Conservation (phyloP, 2,113 vertebrate genomes). For the Ophthalmolycus amberensis region DNA sequence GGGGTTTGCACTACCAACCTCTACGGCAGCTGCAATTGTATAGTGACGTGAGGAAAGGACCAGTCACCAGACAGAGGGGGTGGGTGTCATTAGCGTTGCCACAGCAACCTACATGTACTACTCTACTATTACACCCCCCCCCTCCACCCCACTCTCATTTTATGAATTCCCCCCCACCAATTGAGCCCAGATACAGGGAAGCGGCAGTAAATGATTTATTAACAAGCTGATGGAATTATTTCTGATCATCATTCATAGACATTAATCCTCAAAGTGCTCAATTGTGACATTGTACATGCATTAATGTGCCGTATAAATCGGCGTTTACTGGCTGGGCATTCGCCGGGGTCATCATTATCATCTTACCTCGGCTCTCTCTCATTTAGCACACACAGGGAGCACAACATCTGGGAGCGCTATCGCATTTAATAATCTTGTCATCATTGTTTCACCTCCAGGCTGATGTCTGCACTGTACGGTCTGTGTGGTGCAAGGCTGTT, state of each 20-base stretch:
- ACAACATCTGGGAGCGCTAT: slow-evolving; percentile 43
- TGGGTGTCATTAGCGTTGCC: slow-evolving; percentile 77
- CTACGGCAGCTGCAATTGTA: slow-evolving; percentile 59
- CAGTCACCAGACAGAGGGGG: slow-evolving; percentile 47
- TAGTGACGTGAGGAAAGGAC: slow-evolving; percentile 48
- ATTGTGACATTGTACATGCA: slow-evolving; percentile 68
- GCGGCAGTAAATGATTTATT: slow-evolving; percentile 75
- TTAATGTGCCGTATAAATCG: slow-evolving; percentile 71
- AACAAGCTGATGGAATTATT: slow-evolving; percentile 76
- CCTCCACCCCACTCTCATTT: slow-evolving; percentile 30
- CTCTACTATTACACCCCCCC: background rate
- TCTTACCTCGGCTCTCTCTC: slow-evolving; percentile 54
- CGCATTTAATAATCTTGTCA: slow-evolving; percentile 59
- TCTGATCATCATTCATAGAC: slow-evolving; percentile 71
- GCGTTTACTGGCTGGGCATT: slow-evolving; percentile 52
- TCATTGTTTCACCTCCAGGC: slow-evolving; percentile 40
- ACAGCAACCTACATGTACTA: slow-evolving; percentile 65
- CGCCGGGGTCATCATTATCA: slow-evolving; percentile 54
- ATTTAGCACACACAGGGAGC: slow-evolving; percentile 45
- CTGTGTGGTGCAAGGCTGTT: background rate
- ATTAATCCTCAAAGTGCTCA: slow-evolving; percentile 66
- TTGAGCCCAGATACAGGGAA: slow-evolving; percentile 66
- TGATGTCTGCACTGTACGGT: slow-evolving; percentile 11
- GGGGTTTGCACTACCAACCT: slow-evolving; percentile 42
- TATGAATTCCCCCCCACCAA: slow-evolving; percentile 67